Evolutionary conservation across 2,797 vertebrate genomes (phyloP).

Genomic region (Poecilia picta): DNA sequence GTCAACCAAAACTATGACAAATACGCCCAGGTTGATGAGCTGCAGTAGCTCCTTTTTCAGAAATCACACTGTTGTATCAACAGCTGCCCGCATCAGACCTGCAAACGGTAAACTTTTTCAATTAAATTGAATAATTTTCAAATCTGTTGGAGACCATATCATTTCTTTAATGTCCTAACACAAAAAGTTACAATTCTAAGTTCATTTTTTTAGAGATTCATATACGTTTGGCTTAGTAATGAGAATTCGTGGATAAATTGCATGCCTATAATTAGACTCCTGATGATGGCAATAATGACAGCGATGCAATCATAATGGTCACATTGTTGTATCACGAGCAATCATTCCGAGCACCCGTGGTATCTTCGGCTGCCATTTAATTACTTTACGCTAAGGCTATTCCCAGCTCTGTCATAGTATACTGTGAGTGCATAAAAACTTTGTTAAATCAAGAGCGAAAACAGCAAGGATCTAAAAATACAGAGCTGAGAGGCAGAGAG

Average conservation of each 20-base stretch:
- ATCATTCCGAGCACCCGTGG: slow-evolving; percentile 15
- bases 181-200: not conserved
- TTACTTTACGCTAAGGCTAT: slow-evolving; percentile 49
- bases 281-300: slow-evolving; percentile 4
- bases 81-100: not conserved
- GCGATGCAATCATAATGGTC: not conserved
- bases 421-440: slow-evolving; percentile 49
- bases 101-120: not conserved
- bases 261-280: not conserved
- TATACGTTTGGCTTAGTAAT: not conserved
- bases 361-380: slow-evolving; percentile 40
- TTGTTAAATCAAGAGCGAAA: slow-evolving; percentile 48
- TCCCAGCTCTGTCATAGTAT: slow-evolving; percentile 37
- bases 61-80: not conserved
- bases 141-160: not conserved
- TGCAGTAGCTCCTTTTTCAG: not conserved
- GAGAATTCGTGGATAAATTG: not conserved
- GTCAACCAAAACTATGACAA: not conserved
- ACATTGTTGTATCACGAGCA: slow-evolving; percentile 8
- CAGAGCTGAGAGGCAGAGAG: slow-evolving; percentile 44
- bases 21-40: not conserved
- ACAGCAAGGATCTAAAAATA: slow-evolving; percentile 61
- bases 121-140: not conserved
- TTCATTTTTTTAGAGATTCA: not conserved
- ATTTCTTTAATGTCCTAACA: not conserved